phyloP scores from a whole-genome alignment of 2,113 vertebrate genomes.

The Phainopepla nitens region DNA sequence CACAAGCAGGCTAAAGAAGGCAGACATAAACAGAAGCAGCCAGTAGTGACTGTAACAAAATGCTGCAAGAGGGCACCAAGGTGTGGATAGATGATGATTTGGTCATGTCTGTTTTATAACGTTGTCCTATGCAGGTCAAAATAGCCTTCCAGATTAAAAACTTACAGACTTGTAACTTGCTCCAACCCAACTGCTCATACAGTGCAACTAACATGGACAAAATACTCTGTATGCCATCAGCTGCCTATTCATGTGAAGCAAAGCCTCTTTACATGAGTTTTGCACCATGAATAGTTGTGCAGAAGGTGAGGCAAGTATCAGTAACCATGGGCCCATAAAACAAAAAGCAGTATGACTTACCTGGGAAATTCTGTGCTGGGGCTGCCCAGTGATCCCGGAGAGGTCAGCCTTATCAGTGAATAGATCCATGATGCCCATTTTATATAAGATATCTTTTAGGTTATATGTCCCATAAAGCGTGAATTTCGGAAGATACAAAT shows the following conservation, averaged over 20 bases:
- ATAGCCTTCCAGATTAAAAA: background rate
- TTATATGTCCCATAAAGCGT: conserved; percentile 78
- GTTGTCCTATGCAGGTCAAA: background rate
- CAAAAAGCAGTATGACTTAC: conserved; percentile 59
- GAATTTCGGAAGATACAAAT: conserved; percentile 79
- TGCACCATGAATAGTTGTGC: background rate
- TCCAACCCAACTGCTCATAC: background rate
- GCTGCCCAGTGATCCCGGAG: conserved; percentile 73
- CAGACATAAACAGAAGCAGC: background rate
- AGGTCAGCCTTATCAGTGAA: conserved; percentile 79
- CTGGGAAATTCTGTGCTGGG: conserved; percentile 70
- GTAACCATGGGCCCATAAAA: background rate
- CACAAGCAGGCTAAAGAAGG: background rate
- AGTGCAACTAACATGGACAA: background rate
- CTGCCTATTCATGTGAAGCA: background rate
- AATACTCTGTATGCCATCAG: background rate
- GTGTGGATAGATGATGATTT: background rate
- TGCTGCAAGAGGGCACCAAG: background rate
- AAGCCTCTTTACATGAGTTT: background rate
- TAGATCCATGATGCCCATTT: conserved; percentile 80
- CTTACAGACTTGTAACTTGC: background rate
- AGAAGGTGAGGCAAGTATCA: background rate
- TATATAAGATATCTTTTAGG: conserved; percentile 67
- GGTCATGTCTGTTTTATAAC: background rate
- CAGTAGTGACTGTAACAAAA: background rate